Evolutionary conservation across 2,113 vertebrate genomes (phyloP).

Genomic region (Benitochromis conjunctus): DNA sequence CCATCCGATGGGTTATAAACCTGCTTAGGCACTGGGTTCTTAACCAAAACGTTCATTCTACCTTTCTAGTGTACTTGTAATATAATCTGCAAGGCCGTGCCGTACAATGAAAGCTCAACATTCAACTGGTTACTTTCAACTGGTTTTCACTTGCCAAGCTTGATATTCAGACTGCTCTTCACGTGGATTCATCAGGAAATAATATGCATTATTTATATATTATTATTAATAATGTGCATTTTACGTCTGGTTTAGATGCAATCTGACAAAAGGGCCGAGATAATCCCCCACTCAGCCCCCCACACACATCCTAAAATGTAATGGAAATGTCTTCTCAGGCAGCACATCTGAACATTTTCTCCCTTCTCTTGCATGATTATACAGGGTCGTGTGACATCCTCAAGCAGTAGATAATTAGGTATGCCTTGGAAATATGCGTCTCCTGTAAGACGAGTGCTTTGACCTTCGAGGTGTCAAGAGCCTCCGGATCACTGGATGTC

Average conservation of each 20-base stretch:
- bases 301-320: neutral
- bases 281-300: neutral
- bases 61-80: neutral
- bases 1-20: neutral
- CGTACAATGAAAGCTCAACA: neutral
- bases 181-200: neutral
- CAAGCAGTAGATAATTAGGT: constrained; percentile 9
- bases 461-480: constrained; percentile 19
- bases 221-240: neutral
- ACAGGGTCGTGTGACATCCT: neutral
- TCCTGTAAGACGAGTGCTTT: neutral
- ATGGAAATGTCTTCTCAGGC: constrained; percentile 2
- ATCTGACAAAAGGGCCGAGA: fast-evolving
- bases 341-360: neutral
- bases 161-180: neutral
- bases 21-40: neutral
- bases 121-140: neutral
- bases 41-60: neutral
- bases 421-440: neutral
- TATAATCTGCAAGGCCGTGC: neutral
- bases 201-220: neutral
- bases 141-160: neutral
- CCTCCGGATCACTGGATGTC: neutral
- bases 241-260: neutral
- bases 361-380: neutral